These are phyloP conservation scores for Sympetrum striolatum DNA, from an alignment of 2,888 invertebrate genomes.

Conservation along the genomic window DNA sequence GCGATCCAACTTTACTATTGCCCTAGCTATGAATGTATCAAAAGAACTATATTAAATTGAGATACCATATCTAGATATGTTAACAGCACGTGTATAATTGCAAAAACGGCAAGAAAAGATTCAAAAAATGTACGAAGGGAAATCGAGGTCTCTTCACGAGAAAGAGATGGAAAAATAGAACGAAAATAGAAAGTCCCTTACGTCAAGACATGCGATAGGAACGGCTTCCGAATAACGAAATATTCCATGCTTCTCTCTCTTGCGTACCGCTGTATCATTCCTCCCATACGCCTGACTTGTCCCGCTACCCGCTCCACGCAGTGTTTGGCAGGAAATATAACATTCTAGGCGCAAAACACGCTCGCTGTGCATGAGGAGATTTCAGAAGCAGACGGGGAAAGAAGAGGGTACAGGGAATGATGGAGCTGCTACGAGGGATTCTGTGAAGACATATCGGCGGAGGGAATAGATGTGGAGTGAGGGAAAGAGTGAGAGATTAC, in stretches of 20 bases:
- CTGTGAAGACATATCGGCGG: background rate
- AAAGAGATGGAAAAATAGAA: background rate
- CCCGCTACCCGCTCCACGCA: background rate
- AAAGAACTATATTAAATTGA: no score
- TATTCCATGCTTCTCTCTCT: background rate
- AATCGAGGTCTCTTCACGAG: background rate
- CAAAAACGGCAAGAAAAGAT: background rate
- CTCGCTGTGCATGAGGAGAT: background rate
- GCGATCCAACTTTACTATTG: no score
- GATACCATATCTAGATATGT: no score
- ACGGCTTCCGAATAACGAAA: background rate
- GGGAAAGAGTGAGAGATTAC: background rate
- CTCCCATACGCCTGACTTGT: background rate
- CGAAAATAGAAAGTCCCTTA: background rate
- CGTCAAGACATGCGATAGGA: background rate
- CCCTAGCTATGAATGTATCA: no score
- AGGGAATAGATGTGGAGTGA: background rate
- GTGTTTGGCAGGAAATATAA: conserved; percentile 7
- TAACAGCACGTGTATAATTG: no score
- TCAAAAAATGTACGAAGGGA: background rate
- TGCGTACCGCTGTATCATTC: background rate
- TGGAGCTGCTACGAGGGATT: background rate
- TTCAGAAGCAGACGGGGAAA: background rate
- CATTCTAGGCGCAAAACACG: conserved; percentile 1
- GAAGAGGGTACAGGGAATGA: background rate